Evolutionary conservation across 2,113 vertebrate genomes (phyloP).

Genomic region (Ceyx margarethae): DNA sequence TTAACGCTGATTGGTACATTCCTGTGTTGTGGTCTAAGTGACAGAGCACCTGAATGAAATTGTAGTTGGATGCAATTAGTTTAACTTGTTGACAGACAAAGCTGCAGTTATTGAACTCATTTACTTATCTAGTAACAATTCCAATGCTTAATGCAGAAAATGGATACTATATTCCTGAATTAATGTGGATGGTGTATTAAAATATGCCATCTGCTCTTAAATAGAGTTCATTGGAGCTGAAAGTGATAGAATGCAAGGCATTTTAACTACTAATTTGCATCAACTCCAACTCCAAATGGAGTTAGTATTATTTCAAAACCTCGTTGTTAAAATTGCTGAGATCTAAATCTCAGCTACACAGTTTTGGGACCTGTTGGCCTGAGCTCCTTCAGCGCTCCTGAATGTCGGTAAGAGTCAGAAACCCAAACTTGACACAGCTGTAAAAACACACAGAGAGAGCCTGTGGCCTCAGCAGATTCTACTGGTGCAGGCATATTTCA

Average conservation of each 20-base stretch:
- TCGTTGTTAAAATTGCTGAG: constrained; percentile 79
- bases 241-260: constrained; percentile 31
- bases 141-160: constrained; percentile 33
- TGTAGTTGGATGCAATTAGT: neutral
- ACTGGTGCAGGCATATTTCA: constrained; percentile 79
- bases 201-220: constrained; percentile 46
- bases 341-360: constrained; percentile 76
- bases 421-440: constrained; percentile 84
- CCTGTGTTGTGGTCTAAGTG: neutral
- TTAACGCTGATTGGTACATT: neutral
- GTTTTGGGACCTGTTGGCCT: constrained; percentile 76
- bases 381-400: constrained; percentile 75
- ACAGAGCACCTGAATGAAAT: neutral
- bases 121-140: constrained; percentile 1
- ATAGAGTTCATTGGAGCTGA: constrained; percentile 43
- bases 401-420: constrained; percentile 78
- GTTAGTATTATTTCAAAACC: constrained; percentile 78
- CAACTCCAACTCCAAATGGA: constrained; percentile 66
- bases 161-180: constrained; percentile 53
- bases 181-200: constrained; percentile 56
- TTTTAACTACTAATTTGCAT: constrained; percentile 67
- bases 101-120: neutral
- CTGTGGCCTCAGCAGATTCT: constrained; percentile 79
- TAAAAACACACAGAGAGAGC: constrained; percentile 80
- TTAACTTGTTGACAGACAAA: neutral